phyloP scores from a whole-genome alignment of 2,888 invertebrate genomes.

The Heterodera filipjevi region DNA sequence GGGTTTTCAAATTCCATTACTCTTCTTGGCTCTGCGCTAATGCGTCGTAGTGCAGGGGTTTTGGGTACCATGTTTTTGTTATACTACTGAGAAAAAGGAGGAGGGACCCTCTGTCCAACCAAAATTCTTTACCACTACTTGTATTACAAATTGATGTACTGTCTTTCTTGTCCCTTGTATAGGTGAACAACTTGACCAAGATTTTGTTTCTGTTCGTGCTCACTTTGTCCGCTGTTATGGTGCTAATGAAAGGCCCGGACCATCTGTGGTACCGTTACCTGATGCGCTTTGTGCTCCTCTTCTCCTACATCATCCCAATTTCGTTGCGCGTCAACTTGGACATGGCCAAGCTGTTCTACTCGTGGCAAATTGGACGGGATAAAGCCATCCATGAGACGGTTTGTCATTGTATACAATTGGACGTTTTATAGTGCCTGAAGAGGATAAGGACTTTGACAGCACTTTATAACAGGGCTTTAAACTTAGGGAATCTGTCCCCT shows the following conservation, averaged over 20 bases:
- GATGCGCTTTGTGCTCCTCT: constrained; percentile 91
- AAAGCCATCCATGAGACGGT: constrained; percentile 84
- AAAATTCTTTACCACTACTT: too few species aligned
- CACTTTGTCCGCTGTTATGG: constrained; percentile 87
- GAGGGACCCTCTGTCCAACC: too few species aligned
- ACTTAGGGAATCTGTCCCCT: too few species aligned
- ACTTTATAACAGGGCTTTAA: too few species aligned
- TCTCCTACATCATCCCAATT: constrained; percentile 98
- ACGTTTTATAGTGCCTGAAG: neutral
- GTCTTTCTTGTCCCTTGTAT: neutral
- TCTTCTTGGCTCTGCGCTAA: too few species aligned
- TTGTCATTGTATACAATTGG: neutral
- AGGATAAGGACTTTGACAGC: too few species aligned
- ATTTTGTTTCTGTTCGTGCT: constrained; percentile 87
- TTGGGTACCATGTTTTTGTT: too few species aligned
- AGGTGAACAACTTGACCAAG: constrained; percentile 92
- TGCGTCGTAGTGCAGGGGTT: too few species aligned
- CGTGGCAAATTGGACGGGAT: constrained; percentile 93
- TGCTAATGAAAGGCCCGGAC: constrained; percentile 77
- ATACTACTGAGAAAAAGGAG: too few species aligned
- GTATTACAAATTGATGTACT: neutral
- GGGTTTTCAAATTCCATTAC: too few species aligned
- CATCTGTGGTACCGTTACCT: constrained; percentile 74
- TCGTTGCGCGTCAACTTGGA: constrained; percentile 96
- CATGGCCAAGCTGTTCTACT: constrained; percentile 88